Evolutionary conservation across 2,113 vertebrate genomes (phyloP), one percentile per base, ranked within the genome.

Genomic region (Sinocyclocheilus maitianheensis): DNA sequence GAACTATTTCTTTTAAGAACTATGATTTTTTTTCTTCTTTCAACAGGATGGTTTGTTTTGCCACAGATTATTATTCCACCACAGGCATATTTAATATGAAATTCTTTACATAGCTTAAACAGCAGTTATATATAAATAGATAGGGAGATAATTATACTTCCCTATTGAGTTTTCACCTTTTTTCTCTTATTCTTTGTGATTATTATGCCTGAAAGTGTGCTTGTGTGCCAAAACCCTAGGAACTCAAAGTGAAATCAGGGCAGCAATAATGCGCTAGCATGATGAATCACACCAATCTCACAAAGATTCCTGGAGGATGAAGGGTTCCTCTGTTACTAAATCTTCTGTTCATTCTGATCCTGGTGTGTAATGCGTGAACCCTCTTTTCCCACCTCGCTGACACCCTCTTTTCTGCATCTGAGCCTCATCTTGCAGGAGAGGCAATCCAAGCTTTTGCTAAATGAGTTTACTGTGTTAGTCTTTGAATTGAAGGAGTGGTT

Each of bases 301-400:
- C 55, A 83, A 85, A 90, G 89, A 92, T 88, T 93, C 93, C 93
- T 93, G 67, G 62, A 90, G 91, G 92, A 91, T 90, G 48, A 87
- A 83, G 88, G 90, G 89, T 91, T 91, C 91, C 91, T 93, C 90
- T 90, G 88, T 90, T 89, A 90, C 86, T 87, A 91, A 92, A 91
- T 93, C 89, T 93, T 71, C 79, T 94, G 94, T 95, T 94, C 93
- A 94, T 95, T 92, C 88, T 90, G 93, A 94, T 92, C 92, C 89
- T 87, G 89, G 85, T 88, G 90, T 93, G 93, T 92, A 69, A 93
- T 92, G 74, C 91, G 53, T 93, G 94, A 95, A 94, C 94, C 92
- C 91, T 77, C 75, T 89, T 87, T 86, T 81, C 46, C 34, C 58
- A 65, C 63, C 71, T 76, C 83, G 30, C 46, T 72, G 51, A 90